phyloP scores from a whole-genome alignment of 2,113 vertebrate species.

The Muscicapa adusta region DNA sequence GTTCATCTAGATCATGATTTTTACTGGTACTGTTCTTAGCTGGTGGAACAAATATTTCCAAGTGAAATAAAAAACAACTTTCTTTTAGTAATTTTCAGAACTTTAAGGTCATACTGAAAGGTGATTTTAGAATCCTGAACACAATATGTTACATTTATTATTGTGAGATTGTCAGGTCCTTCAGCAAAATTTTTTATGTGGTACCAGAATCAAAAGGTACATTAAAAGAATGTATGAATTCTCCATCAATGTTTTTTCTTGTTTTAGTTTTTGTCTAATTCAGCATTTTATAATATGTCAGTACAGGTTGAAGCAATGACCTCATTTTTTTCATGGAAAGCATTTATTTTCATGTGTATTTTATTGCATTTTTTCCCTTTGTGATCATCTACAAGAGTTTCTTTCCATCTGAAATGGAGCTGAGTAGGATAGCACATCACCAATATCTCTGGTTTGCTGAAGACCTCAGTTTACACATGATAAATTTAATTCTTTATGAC shows the following conservation, averaged over 20 bases:
- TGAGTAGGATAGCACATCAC: not conserved
- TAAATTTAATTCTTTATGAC: not conserved
- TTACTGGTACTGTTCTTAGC: not conserved
- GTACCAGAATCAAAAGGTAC: not conserved
- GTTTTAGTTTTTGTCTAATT: not conserved
- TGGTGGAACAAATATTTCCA: not conserved
- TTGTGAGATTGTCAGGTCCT: not conserved
- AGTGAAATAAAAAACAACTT: not conserved
- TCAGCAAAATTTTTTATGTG: not conserved
- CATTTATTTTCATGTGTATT: not conserved
- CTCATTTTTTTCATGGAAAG: not conserved
- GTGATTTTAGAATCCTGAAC: not conserved
- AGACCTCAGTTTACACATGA: not conserved
- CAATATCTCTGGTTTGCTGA: not conserved
- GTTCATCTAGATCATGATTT: not conserved
- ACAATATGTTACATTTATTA: not conserved
- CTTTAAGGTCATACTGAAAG: not conserved
- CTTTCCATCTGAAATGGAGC: not conserved
- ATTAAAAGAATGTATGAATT: not conserved
- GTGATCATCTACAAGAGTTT: not conserved
- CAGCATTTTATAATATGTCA: not conserved
- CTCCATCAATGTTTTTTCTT: not conserved
- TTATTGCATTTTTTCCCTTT: not conserved
- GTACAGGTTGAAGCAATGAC: not conserved
- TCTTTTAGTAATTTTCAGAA: not conserved